A percentile compares a stretch with the other conserved stretches of the same genome.
These are phyloP conservation scores for Leucophenga maculata DNA, from an alignment of 2,888 invertebrate species.

Conservation along the genomic window DNA sequence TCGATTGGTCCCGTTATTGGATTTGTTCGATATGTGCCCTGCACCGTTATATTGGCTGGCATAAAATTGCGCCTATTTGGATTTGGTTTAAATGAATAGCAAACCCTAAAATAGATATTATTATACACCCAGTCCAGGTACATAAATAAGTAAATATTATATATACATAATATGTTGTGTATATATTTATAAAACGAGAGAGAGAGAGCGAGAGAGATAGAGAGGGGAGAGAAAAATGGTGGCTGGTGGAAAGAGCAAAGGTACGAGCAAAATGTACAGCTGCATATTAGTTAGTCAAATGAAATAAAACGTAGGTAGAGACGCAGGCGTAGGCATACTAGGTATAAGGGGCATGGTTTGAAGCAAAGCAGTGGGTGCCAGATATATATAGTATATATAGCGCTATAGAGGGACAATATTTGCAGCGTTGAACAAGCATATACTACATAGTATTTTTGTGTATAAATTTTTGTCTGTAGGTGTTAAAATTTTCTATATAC, in stretches of 20 bases:
- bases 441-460: too few relatives aligned
- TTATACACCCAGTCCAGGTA: not conserved
- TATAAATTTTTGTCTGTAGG: too few relatives aligned
- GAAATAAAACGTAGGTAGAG: too few relatives aligned
- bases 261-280: too few relatives aligned
- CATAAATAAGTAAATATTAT: not conserved
- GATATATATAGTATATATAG: too few relatives aligned
- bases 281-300: too few relatives aligned
- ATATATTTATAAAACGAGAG: slow-evolving; percentile 16
- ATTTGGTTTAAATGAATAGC: slow-evolving; percentile 70
- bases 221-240: not conserved
- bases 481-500: too few relatives aligned
- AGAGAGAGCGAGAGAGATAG: not conserved
- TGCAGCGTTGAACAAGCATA: too few relatives aligned
- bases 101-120: slow-evolving; percentile 63
- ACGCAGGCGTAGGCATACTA: slow-evolving; percentile 40
- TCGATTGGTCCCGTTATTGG: slow-evolving; percentile 70
- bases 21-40: slow-evolving; percentile 68
- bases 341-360: slow-evolving; percentile 33
- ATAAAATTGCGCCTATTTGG: slow-evolving; percentile 69
- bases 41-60: slow-evolving; percentile 69
- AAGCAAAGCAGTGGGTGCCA: slow-evolving; percentile 13
- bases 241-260: not conserved
- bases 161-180: slow-evolving; percentile 4
- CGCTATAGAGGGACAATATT: not conserved